Evolutionary conservation across 2,888 invertebrate genomes (phyloP).

Genomic region (Meloe dianella): DNA sequence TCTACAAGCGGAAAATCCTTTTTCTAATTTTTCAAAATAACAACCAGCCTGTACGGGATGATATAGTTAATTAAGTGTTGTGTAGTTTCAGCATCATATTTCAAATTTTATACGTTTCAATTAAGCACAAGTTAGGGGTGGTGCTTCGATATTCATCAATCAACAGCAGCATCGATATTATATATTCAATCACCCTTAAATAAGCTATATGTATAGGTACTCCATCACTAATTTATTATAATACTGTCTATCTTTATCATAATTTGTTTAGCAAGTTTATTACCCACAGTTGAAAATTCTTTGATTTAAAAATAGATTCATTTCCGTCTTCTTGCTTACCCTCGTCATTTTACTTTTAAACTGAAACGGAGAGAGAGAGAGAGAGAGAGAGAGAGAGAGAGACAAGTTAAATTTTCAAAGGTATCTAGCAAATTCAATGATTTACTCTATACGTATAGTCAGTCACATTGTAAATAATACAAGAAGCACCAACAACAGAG

Average conservation of each 20-base stretch:
- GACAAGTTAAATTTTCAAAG: too few species aligned
- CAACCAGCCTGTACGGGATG: not conserved
- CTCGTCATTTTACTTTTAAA: too few species aligned
- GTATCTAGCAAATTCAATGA: not conserved
- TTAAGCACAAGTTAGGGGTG: not conserved
- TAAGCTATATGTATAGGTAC: too few species aligned
- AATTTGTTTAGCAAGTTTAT: not conserved
- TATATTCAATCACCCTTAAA: not conserved
- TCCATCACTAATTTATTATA: not conserved
- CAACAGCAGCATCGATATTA: not conserved
- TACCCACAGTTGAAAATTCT: not conserved
- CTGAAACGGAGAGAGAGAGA: too few species aligned
- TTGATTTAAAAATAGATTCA: constrained; percentile 11
- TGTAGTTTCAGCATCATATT: not conserved
- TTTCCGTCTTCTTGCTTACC: not conserved
- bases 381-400: too few species aligned
- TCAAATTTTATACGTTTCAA: constrained; percentile 11
- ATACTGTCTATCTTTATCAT: not conserved
- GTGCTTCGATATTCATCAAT: not conserved
- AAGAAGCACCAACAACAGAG: not conserved
- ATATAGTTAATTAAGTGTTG: too few species aligned
- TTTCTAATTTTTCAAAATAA: not conserved
- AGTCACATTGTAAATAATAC: constrained; percentile 2
- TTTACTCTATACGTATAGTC: not conserved
- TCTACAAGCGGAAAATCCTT: not conserved